A percentile compares a stretch with the other conserved stretches of the same genome.
Conservation (phyloP, 1,140 invertebrate species). For the Solenopsis fugax region DNA sequence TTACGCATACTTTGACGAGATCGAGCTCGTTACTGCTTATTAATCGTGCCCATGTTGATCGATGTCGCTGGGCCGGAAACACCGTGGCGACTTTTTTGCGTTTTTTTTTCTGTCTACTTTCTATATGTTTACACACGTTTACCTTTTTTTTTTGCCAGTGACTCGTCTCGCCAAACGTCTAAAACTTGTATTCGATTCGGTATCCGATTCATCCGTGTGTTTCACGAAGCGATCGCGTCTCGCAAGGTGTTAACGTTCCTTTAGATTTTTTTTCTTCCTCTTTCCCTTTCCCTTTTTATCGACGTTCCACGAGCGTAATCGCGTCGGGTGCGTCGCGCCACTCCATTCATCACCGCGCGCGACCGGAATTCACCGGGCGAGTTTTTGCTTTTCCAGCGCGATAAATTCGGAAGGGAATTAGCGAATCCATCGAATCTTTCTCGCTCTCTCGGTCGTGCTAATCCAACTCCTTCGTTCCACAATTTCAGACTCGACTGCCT, state of each 20-base stretch:
- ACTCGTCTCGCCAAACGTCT: neutral
- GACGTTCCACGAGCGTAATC: slow-evolving; percentile 32
- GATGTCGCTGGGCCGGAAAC: neutral
- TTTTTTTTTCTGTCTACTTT: neutral
- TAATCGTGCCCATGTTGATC: neutral
- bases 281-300: neutral
- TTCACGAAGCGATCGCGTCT: neutral
- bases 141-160: neutral
- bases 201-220: neutral
- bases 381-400: slow-evolving; percentile 46
- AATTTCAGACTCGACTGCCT: neutral
- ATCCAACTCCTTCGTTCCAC: neutral
- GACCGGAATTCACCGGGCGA: slow-evolving; percentile 41
- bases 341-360: slow-evolving; percentile 52
- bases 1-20: slow-evolving; percentile 51
- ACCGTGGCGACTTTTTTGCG: neutral
- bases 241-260: slow-evolving; percentile 19
- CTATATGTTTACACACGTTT: too few species aligned
- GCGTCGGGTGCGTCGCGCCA: slow-evolving; percentile 22
- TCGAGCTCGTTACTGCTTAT: slow-evolving; percentile 45
- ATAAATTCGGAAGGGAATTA: slow-evolving; percentile 41
- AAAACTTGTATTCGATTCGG: neutral
- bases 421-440: slow-evolving; percentile 12
- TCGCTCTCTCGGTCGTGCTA: neutral
- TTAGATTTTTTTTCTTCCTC: neutral